Percentiles rank a stretch among this genome's conserved stretches.
These are phyloP conservation scores for Ceraclea dissimilis DNA, from an alignment of 2,888 invertebrate species.

Conservation along the genomic window DNA sequence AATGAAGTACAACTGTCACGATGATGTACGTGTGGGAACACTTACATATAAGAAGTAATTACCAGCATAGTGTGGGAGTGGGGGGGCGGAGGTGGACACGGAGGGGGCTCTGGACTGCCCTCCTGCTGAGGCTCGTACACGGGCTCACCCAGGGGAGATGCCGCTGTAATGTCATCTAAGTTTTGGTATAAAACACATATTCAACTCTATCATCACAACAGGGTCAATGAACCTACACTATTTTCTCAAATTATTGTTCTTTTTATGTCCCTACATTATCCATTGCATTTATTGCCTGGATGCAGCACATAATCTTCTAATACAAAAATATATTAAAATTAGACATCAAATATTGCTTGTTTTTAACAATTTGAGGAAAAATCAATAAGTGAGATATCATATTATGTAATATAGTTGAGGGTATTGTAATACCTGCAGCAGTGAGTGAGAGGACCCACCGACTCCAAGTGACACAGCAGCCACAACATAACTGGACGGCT, in stretches of 20 bases:
- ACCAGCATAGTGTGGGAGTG: conserved; percentile 49
- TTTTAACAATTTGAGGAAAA: no score
- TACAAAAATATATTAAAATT: background rate
- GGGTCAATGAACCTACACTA: background rate
- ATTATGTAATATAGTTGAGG: background rate
- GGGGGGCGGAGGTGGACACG: conserved; percentile 47
- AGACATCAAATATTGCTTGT: no score
- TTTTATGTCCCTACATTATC: no score
- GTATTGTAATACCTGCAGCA: conserved; percentile 47
- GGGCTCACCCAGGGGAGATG: conserved; percentile 53
- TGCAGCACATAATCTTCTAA: background rate
- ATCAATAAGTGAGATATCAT: background rate
- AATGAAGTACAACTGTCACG: conserved; percentile 2
- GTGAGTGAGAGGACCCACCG: conserved; percentile 51
- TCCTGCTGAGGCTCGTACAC: conserved; percentile 50
- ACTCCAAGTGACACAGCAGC: conserved; percentile 59
- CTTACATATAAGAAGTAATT: conserved; percentile 51
- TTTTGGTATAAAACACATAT: background rate
- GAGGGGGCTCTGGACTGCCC: conserved; percentile 54
- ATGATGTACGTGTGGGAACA: conserved; percentile 17
- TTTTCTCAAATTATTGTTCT: no score
- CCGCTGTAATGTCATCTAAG: conserved; percentile 33
- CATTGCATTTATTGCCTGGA: no score
- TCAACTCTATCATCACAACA: no score
- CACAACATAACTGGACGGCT: conserved; percentile 66